A percentile compares a stretch with the other conserved stretches of the same genome.
phyloP scores from a whole-genome alignment of 2,113 vertebrate species.

The Upupa epops region DNA sequence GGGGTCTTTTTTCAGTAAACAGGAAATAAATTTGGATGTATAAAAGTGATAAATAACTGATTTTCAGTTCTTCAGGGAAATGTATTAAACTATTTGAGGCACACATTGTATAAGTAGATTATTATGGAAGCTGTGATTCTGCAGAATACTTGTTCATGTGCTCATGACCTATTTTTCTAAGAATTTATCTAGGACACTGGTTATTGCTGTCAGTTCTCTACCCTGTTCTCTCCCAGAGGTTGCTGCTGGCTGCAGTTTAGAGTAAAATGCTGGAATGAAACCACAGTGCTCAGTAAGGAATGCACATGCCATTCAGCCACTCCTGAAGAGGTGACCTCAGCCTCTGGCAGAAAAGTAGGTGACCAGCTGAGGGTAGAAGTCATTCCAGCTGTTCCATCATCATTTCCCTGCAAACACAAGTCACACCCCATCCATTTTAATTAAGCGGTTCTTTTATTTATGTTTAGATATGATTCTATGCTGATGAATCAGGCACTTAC shows the following conservation, averaged over 20 bases:
- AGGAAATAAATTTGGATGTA: not conserved
- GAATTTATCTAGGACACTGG: not conserved
- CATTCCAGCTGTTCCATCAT: not conserved
- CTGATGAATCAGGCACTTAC: constrained; percentile 8
- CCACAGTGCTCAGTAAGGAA: not conserved
- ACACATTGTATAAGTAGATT: fast-evolving
- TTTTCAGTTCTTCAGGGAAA: not conserved
- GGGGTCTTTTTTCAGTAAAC: not conserved
- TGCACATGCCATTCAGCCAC: not conserved
- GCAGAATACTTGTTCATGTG: not conserved
- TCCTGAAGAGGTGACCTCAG: constrained; percentile 1
- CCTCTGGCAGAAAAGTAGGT: not conserved
- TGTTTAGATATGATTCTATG: not conserved
- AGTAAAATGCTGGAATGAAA: not conserved
- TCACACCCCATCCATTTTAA: constrained; percentile 6
- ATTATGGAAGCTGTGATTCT: not conserved
- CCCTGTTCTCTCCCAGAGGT: not conserved
- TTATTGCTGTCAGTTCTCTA: not conserved
- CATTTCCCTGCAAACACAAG: not conserved
- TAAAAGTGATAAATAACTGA: not conserved
- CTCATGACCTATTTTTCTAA: constrained; percentile 1
- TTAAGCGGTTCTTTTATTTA: not conserved
- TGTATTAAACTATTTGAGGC: not conserved
- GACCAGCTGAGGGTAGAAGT: not conserved
- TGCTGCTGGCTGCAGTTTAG: not conserved